These are phyloP conservation scores for Conus betulinus DNA, from an alignment of 1,140 invertebrate species.

Conservation along the genomic window DNA sequence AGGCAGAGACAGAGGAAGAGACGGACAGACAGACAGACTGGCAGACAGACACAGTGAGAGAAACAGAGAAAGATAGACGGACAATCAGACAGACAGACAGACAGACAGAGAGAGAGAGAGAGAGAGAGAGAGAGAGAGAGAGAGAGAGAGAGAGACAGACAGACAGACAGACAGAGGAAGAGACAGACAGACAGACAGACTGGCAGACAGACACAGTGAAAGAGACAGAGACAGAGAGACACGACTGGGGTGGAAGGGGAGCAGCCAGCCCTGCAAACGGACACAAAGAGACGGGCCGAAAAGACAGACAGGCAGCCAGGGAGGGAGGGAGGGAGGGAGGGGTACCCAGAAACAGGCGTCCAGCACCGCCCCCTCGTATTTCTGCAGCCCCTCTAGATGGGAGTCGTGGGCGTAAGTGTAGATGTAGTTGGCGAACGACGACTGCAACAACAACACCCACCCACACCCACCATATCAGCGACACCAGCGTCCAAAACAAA, in stretches of 20 bases:
- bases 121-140: too few species aligned
- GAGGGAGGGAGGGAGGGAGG: too few species aligned
- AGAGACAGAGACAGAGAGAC: background rate
- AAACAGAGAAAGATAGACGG: background rate
- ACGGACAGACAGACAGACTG: too few species aligned
- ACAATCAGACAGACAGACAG: too few species aligned
- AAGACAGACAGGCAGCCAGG: constrained; percentile 5
- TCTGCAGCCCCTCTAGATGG: constrained; percentile 71
- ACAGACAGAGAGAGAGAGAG: too few species aligned
- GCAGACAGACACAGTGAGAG: background rate
- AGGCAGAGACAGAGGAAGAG: too few species aligned
- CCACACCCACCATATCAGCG: too few species aligned
- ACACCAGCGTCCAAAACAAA: too few species aligned
- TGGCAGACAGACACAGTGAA: background rate
- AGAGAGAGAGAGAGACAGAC: background rate
- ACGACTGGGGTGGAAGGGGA: background rate
- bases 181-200: background rate
- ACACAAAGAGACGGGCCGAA: background rate
- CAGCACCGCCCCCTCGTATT: constrained; percentile 76
- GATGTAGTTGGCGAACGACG: constrained; percentile 77
- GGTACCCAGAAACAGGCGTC: constrained; percentile 78
- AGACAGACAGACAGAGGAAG: background rate
- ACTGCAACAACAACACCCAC: constrained; percentile 68
- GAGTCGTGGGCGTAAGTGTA: constrained; percentile 77
- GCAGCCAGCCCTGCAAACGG: background rate